Percentiles rank a stretch among this genome's conserved stretches.
Evolutionary conservation across 2,113 vertebrate species (phyloP).

Genomic region (Cynocephalus volans): DNA sequence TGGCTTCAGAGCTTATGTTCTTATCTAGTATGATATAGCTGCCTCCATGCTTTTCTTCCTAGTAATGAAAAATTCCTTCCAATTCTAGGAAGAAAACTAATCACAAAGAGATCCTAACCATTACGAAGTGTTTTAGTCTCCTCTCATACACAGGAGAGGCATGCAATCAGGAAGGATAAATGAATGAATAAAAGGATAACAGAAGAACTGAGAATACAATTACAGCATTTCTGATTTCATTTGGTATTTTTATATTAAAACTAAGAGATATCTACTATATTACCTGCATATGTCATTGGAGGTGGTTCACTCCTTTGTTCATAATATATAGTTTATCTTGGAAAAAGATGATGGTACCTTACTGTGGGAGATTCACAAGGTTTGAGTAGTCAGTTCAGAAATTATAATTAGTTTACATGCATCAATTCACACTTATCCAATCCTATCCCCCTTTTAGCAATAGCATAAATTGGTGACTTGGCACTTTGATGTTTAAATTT

Average conservation of each 20-base stretch:
- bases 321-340: neutral
- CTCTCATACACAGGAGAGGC: neutral
- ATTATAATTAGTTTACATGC: neutral
- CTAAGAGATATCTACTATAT: neutral
- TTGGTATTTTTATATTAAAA: slow-evolving; percentile 38
- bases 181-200: neutral
- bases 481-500: neutral
- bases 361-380: neutral
- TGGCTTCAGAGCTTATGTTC: neutral
- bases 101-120: neutral
- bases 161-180: neutral
- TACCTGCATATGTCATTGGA: neutral
- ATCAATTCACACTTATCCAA: neutral
- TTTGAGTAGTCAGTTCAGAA: neutral
- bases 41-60: neutral
- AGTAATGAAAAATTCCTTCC: slow-evolving; percentile 24
- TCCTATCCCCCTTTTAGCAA: neutral
- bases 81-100: slow-evolving; percentile 37
- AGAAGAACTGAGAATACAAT: neutral
- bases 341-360: neutral
- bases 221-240: slow-evolving; percentile 14
- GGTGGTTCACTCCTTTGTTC: neutral
- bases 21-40: neutral
- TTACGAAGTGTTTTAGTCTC: slow-evolving; percentile 39
- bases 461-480: slow-evolving; percentile 19